These are phyloP conservation scores for Clarias pachynema DNA, from an alignment of 2,797 vertebrate genomes.

Conservation along the genomic window DNA sequence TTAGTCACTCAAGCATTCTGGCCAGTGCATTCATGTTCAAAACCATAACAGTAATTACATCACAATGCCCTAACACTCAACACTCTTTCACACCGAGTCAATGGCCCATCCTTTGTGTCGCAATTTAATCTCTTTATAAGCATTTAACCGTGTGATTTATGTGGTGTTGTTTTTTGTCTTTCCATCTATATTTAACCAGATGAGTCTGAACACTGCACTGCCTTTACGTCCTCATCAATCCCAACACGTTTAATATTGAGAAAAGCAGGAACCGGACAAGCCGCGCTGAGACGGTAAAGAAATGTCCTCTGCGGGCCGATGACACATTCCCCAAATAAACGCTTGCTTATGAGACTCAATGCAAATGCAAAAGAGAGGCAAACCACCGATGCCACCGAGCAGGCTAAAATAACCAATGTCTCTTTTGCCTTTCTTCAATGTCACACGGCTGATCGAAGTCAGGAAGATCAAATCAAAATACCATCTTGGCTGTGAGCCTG, in stretches of 20 bases:
- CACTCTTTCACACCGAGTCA: background rate
- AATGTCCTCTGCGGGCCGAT: background rate
- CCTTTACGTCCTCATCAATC: conserved; percentile 13
- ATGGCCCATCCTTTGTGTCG: conserved; percentile 23
- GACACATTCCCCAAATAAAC: conserved; percentile 4
- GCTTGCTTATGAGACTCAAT: background rate
- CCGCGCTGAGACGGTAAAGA: background rate
- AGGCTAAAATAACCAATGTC: background rate
- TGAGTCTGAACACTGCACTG: conserved; percentile 30
- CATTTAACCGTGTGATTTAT: background rate
- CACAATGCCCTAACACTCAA: background rate
- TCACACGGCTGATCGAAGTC: background rate
- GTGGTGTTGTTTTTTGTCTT: background rate
- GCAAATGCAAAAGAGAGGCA: background rate
- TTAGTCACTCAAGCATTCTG: background rate
- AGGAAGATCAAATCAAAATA: background rate
- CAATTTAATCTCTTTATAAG: conserved; percentile 19
- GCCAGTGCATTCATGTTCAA: conserved; percentile 12
- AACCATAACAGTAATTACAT: background rate
- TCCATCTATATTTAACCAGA: conserved; percentile 17
- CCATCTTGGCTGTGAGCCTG: background rate
- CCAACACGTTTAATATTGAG: background rate
- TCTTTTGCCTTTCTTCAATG: background rate
- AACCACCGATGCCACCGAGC: conserved; percentile 1
- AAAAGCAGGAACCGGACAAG: background rate